Evolutionary conservation across 1,140 invertebrate genomes (phyloP), one percentile per base, ranked within the genome.

Genomic region (Cataglyphis hispanica): DNA sequence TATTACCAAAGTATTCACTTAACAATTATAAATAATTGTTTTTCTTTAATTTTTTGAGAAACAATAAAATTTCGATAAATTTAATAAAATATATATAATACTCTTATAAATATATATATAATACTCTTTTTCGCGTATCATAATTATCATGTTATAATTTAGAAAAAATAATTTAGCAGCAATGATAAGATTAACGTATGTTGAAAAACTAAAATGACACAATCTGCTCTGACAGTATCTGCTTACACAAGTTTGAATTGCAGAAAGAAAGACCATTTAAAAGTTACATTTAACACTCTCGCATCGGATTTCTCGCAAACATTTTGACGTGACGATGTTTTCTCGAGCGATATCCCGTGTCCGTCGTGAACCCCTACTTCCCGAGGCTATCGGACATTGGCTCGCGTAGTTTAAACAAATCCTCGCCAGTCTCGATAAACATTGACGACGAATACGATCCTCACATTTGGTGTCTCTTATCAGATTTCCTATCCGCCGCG

Each of bases 361-460:
- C 53, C 40, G 85, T 84, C 67, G 31, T 31, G 60, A 85, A 85
- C 70, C 64, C 25, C 61, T 25, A n/a, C 50, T n/a, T 61, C 64
- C 34, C 69, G 19, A 16, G 13, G 74, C 83, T 88, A 89, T 89
- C 87, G 72, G 84, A 78, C 88, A 84, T 85, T 74, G 87, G 60
- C 77, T 77, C 84, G 64, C n/a, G 16, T 67, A 86, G 60, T 89
- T 84, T 84, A 78, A 89, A 88, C 84, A 78, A 86, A 66, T 78
- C 53, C n/a, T 64, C 64, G 69, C 25, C 63, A 10, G 50, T 63
- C 46, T 66, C 60, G 87, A 83, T 85, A 86, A 88, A 88, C 84
- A 76, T 72, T 66, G 40, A 69, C 69, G 40, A 56, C 40, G 70
- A 84, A 76, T 84, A 84, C 80, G 83, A 61, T 70, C 43, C n/a